Evolutionary conservation across 2,888 invertebrate genomes (phyloP).

Genomic region (Eumacrocentrus americanus): DNA sequence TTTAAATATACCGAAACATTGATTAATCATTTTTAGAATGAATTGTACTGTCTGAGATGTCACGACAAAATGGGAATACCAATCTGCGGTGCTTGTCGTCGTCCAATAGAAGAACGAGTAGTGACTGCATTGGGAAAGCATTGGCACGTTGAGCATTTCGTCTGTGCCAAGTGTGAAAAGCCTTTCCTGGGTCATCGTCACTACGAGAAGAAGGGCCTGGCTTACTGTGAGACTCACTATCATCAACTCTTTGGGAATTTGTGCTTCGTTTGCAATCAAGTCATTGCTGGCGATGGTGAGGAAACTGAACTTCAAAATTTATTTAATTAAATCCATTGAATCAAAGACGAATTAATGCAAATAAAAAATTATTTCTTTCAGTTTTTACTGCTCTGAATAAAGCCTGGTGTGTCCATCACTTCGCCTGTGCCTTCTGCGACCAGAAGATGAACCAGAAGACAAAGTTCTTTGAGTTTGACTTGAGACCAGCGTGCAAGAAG

Average conservation of each 20-base stretch:
- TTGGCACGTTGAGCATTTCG: slow-evolving; percentile 99
- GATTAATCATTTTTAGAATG: slow-evolving; percentile 70
- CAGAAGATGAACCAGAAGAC: slow-evolving; percentile 94
- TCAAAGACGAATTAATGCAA: background rate
- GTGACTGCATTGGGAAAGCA: slow-evolving; percentile 98
- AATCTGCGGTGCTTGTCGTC: slow-evolving; percentile 99
- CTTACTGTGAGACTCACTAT: slow-evolving; percentile 99
- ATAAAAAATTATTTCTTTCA: slow-evolving; percentile 56
- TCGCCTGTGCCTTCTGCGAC: slow-evolving; percentile 97
- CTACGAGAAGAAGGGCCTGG: slow-evolving; percentile 97
- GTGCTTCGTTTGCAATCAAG: slow-evolving; percentile 98
- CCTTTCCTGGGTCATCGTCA: slow-evolving; percentile 99
- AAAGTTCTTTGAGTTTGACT: slow-evolving; percentile 98
- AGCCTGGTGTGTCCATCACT: slow-evolving; percentile 99
- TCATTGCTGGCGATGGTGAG: slow-evolving; percentile 95
- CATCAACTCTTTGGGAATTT: slow-evolving; percentile 98
- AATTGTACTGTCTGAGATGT: slow-evolving; percentile 95
- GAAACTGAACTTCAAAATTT: slow-evolving; percentile 30
- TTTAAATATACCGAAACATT: slow-evolving; percentile 2
- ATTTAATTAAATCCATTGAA: background rate
- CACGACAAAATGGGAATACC: slow-evolving; percentile 99
- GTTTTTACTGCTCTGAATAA: slow-evolving; percentile 98
- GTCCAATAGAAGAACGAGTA: slow-evolving; percentile 98
- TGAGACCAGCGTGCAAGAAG: slow-evolving; percentile 97
- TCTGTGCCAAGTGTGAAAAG: slow-evolving; percentile 99